phyloP scores from a whole-genome alignment of 1,140 invertebrate species.

The Drosophila leontia region DNA sequence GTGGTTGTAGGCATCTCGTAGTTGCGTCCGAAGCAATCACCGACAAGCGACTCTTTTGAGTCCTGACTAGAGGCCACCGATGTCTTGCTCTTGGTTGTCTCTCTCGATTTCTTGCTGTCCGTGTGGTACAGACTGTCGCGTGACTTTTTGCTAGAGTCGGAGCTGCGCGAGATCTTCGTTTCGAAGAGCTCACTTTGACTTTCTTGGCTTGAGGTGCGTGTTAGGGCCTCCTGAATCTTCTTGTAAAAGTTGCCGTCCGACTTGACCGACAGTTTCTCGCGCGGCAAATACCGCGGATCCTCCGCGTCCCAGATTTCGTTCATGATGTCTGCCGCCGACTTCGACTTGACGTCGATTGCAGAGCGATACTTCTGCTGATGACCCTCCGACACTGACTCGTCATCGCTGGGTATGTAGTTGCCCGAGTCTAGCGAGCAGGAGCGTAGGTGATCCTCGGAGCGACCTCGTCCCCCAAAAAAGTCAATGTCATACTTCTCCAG shows the following conservation, averaged over 20 bases:
- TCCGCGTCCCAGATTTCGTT: constrained; percentile 89
- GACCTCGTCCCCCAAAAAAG: constrained; percentile 84
- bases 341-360: constrained; percentile 86
- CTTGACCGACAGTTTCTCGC: constrained; percentile 88
- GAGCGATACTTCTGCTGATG: constrained; percentile 83
- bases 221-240: constrained; percentile 87
- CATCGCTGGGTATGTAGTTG: constrained; percentile 89
- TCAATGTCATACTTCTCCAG: constrained; percentile 91
- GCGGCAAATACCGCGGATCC: constrained; percentile 88
- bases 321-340: constrained; percentile 86
- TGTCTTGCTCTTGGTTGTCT: constrained; percentile 87
- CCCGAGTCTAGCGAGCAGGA: constrained; percentile 90
- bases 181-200: constrained; percentile 89
- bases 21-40: constrained; percentile 78
- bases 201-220: constrained; percentile 88
- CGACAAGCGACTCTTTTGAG: constrained; percentile 86
- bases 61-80: constrained; percentile 89
- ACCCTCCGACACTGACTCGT: constrained; percentile 86
- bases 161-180: constrained; percentile 88
- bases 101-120: constrained; percentile 88
- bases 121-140: constrained; percentile 88
- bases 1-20: constrained; percentile 85
- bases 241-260: constrained; percentile 90
- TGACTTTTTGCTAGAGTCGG: constrained; percentile 88
- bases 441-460: constrained; percentile 85